These are phyloP conservation scores for Epinotia bilunana DNA, from an alignment of 2,888 invertebrate genomes.

Conservation along the genomic window DNA sequence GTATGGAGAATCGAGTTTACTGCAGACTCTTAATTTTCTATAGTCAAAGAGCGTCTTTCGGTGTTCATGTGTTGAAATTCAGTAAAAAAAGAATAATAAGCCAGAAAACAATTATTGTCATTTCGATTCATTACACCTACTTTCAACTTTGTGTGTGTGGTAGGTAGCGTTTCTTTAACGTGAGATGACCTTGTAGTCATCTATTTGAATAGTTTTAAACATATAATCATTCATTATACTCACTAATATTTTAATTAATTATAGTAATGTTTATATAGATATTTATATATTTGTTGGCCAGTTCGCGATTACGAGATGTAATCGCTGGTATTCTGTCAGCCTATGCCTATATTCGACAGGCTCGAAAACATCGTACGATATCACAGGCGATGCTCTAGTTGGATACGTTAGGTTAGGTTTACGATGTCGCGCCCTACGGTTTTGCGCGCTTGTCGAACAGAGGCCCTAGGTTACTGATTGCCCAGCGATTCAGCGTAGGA, in stretches of 20 bases:
- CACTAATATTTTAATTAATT: constrained; percentile 32
- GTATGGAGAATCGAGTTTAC: too few species aligned
- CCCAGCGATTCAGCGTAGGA: constrained; percentile 57
- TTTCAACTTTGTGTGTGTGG: not conserved
- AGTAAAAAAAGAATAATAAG: too few species aligned
- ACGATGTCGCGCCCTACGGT: not conserved
- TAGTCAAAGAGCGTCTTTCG: too few species aligned
- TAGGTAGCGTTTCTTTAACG: not conserved
- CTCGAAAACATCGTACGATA: not conserved
- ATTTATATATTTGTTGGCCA: constrained; percentile 41
- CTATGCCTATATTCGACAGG: constrained; percentile 11
- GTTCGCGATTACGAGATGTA: constrained; percentile 27
- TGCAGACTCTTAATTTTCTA: too few species aligned
- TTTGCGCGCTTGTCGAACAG: not conserved
- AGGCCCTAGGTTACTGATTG: not conserved
- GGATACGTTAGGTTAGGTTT: not conserved
- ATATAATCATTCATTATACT: constrained; percentile 34
- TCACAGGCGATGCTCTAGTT: not conserved
- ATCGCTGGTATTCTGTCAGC: constrained; percentile 22
- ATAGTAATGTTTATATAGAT: constrained; percentile 37
- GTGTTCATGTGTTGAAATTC: too few species aligned
- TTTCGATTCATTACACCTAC: not conserved
- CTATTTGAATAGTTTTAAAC: constrained; percentile 33
- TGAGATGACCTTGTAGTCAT: constrained; percentile 1
- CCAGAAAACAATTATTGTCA: not conserved